These are phyloP conservation scores for Nemopilema nomurai DNA, from an alignment of 30 jellyfish, hydroid and myxozoan genomes.

Conservation along the genomic window DNA sequence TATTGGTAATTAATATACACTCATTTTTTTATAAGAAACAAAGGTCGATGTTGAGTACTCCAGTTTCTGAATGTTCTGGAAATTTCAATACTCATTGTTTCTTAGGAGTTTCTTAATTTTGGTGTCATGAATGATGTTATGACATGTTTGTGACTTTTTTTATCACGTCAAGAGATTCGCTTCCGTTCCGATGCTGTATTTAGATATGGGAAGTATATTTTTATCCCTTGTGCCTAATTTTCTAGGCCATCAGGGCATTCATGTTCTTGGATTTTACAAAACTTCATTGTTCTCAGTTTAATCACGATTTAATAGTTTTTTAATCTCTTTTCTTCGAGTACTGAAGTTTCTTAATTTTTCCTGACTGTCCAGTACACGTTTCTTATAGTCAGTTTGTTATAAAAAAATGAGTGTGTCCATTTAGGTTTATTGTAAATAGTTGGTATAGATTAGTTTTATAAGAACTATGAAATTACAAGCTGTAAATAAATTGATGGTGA, in stretches of 20 bases:
- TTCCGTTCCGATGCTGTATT: neutral
- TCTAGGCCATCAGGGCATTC: neutral
- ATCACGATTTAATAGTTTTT: conserved; percentile 1
- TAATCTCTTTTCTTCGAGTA: conserved; percentile 9
- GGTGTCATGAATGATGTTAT: neutral
- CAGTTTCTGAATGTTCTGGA: neutral
- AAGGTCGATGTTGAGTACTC: neutral
- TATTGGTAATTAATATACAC: neutral
- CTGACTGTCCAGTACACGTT: conserved; percentile 9
- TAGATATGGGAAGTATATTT: neutral
- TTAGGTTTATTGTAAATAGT: neutral
- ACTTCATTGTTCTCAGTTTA: neutral
- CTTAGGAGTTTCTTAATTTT: neutral
- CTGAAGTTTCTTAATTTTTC: conserved; percentile 5
- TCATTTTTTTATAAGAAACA: neutral
- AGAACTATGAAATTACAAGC: neutral
- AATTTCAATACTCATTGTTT: neutral
- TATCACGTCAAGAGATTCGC: neutral
- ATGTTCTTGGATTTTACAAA: neutral
- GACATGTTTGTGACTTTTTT: neutral
- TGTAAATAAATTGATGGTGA: neutral
- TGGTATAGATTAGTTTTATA: neutral
- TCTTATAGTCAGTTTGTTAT: conserved; percentile 7
- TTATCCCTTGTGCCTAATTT: neutral
- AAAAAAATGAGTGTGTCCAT: neutral